Percentiles rank a stretch among this genome's conserved stretches.
phyloP scores from a whole-genome alignment of 2,113 vertebrate genomes.

The Psephotus haematonotus region DNA sequence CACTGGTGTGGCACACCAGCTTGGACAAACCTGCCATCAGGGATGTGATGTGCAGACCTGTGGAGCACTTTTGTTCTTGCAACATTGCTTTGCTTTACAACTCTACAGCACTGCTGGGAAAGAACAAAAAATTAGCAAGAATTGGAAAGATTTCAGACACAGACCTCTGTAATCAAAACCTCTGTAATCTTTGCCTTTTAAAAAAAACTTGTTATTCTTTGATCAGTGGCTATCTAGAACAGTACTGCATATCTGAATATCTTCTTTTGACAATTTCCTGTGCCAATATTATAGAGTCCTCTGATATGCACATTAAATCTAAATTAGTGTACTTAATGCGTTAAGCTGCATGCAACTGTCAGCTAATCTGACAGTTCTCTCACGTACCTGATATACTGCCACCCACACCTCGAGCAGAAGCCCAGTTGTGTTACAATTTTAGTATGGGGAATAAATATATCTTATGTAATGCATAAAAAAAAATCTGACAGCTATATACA shows the following conservation, averaged over 20 bases:
- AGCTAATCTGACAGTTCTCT: slow-evolving; percentile 20
- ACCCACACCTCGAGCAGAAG: not conserved
- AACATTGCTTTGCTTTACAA: not conserved
- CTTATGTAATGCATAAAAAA: not conserved
- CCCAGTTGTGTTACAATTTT: not conserved
- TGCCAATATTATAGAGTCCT: not conserved
- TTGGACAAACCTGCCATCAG: not conserved
- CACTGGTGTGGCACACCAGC: not conserved
- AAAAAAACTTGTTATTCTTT: not conserved
- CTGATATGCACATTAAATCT: slow-evolving; percentile 29
- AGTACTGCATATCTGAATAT: not conserved
- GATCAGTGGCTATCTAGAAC: not conserved
- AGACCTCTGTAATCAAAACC: not conserved
- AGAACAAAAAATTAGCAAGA: not conserved
- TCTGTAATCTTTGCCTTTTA: not conserved
- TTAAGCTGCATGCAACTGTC: not conserved
- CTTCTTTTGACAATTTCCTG: slow-evolving; percentile 1
- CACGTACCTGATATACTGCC: not conserved
- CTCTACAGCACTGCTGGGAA: not conserved
- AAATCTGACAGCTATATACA: not conserved
- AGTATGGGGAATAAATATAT: not conserved
- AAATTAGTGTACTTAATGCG: slow-evolving; percentile 38
- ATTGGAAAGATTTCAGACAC: not conserved
- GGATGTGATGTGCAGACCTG: not conserved
- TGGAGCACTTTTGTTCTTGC: not conserved